A percentile compares a stretch with the other conserved stretches of the same genome.
phyloP scores from a whole-genome alignment of 2,113 vertebrate genomes.

The Ageneiosus marmoratus region DNA sequence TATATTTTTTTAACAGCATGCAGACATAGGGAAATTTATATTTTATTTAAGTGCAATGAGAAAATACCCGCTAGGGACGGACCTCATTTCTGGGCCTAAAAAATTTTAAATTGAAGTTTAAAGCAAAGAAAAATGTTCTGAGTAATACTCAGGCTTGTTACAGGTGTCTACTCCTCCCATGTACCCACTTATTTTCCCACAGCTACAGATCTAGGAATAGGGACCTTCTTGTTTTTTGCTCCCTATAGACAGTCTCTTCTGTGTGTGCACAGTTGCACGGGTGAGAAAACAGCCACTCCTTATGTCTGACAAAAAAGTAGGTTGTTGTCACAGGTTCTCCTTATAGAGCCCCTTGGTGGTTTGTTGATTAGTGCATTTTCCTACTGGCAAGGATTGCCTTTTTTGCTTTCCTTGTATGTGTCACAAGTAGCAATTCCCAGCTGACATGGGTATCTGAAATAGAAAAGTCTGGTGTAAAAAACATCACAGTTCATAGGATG shows the following conservation, averaged over 20 bases:
- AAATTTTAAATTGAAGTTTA: not conserved
- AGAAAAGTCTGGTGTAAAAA: conserved; percentile 13
- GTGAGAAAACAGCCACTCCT: conserved; percentile 24
- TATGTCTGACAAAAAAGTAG: conserved; percentile 16
- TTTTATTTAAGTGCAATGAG: not conserved
- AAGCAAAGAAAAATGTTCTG: not conserved
- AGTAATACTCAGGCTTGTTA: conserved; percentile 18
- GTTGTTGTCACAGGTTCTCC: conserved; percentile 19
- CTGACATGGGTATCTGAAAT: not conserved
- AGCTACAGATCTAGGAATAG: conserved; percentile 16
- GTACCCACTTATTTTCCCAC: conserved; percentile 8
- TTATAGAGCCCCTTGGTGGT: conserved; percentile 7
- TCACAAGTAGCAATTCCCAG: conserved; percentile 1
- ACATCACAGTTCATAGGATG: not conserved
- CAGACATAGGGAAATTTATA: not conserved
- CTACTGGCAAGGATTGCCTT: not conserved
- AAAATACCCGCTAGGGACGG: not conserved
- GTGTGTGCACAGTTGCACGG: conserved; percentile 5
- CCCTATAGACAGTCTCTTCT: conserved; percentile 15
- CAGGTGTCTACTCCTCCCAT: conserved; percentile 23
- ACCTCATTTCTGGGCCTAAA: not conserved
- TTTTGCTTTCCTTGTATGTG: not conserved
- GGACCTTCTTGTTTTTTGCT: conserved; percentile 15
- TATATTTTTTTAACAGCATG: not conserved
- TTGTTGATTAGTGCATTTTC: not conserved